Base-by-base conservation (phyloP, 2,113 vertebrate genomes). In the Andinoacara biseriatus region DNA sequence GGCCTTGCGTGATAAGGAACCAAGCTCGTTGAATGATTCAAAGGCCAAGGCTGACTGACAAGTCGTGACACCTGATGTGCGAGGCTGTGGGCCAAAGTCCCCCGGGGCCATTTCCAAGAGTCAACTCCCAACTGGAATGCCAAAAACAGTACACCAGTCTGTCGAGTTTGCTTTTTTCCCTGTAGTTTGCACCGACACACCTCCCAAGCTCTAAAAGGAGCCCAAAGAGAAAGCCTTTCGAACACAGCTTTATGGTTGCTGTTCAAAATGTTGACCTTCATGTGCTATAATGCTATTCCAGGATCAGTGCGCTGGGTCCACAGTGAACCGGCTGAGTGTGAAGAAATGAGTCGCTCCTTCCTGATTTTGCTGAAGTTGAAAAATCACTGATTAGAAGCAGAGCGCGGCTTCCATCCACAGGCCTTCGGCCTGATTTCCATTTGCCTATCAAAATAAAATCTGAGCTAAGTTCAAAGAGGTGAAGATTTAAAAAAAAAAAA, bases 31-130 rank as follows among this genome's bases (percentile, higher is more conserved):
- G 52, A 76, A 86, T 87, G 92, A 91, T 80, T 92, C 89, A 92
- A 90, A 88, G 83, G 86, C 83, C 87, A 63, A 83, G 86, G 86
- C 82, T 90, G 86, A 88, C 74, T 92, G 92, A 93, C 92, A 81
- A 91, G 92, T 78, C 80, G 31, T 87, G 91, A 92, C 91, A 91
- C 91, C 88, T 87, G 92, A 90, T 24, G 89, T 79, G 63, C 60
- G 22, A 86, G 92, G 88, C 92, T 82, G 56, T 4, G 84, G 87
- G 91, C 92, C 93, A 93, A 90, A 94, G 90, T 90, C 80, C 90
- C 91, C 76, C 0, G 58, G 58, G 78, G 88, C 84, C 81, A 18
- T 74, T 83, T 91, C 46, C 91, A 84, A 52, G 46, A 89, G 92
- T 90, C 58, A 83, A 82, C 86, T 92, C 90, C 86, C 77, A 87